Evolutionary conservation across 2,797 vertebrate genomes (phyloP).

Genomic region (Scarus forsteni): DNA sequence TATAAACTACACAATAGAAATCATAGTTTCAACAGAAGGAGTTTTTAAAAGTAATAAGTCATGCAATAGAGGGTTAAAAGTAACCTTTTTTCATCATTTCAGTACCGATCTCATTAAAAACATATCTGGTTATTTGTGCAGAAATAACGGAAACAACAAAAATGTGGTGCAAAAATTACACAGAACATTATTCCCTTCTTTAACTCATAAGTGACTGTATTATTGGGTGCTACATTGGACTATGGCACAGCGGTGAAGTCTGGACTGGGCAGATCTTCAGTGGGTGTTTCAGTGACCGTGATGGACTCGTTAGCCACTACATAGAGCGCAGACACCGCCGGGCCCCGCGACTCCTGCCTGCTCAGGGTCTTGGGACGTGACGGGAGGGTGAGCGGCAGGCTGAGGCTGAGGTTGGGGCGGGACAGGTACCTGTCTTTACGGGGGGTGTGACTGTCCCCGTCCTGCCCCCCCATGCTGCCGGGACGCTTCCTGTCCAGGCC

Average conservation of each 20-base stretch:
- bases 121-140: conserved; percentile 54
- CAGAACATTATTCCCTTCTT: conserved; percentile 62
- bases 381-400: conserved; percentile 76
- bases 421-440: conserved; percentile 96
- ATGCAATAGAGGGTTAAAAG: conserved; percentile 9
- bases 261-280: conserved; percentile 75
- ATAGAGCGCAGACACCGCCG: conserved; percentile 81
- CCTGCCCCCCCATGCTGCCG: conserved; percentile 89
- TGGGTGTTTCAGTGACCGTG: conserved; percentile 81
- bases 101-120: conserved; percentile 42
- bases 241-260: conserved; percentile 70
- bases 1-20: too few species aligned
- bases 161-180: conserved; percentile 53
- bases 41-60: too few species aligned
- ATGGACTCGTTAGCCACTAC: conserved; percentile 85
- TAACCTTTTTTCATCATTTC: conserved; percentile 38
- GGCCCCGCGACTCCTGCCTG: conserved; percentile 82
- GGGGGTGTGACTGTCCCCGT: conserved; percentile 89
- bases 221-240: conserved; percentile 38
- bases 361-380: conserved; percentile 74
- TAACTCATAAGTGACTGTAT: conserved; percentile 27
- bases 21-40: too few species aligned
- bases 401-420: conserved; percentile 82
- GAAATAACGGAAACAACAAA: conserved; percentile 57
- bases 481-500: conserved; percentile 91